Base-by-base conservation (phyloP, 2,888 invertebrate genomes). In the Sturmia bella region DNA sequence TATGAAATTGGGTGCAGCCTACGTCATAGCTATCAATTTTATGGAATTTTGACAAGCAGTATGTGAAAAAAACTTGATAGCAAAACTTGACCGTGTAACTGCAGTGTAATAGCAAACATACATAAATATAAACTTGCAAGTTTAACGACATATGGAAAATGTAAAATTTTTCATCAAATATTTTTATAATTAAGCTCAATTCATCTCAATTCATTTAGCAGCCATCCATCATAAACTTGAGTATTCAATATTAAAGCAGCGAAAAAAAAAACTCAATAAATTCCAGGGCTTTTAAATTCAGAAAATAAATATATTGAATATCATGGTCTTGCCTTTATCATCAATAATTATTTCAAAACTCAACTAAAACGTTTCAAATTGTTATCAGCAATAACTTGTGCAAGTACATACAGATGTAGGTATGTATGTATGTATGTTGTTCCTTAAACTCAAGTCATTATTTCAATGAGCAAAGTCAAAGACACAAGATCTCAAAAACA, bases 301-400 rank as follows among this genome's bases (percentile, higher is more conserved):
- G 54, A 66, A 37, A 64, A 37, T 50, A n/a, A n/a, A n/a, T n/a
- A 41, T 72, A 32, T 54, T 61, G 41, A 45, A 73, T 32, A 63
- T 45, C 57, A 72, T 54, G 32, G 54, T n/a, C 64, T n/a, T 24
- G 39, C 24, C 56, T 74, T 56, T 74, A 57, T 74, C 64, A 56
- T 39, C 64, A 27, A 37, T 24, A 66, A 74, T 48, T n/a, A 54
- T 61, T 54, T 59, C 13, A 17, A 7, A n/a, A 54, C 61, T 54
- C 45, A 76, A 69, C 32, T 21, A 27, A 11, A 68, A 13, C 50
- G 39, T 21, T 48, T 48, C 19, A 24, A 5, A 45, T 73, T 69
- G 54, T 82, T 82, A 82, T 82, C 78, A 82, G 54, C 43, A 64
- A 61, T 13, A n/a, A n/a, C n/a, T n/a, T n/a, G n/a, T n/a, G n/a